phyloP scores from a whole-genome alignment of 2,797 vertebrate genomes.

The Alcedo quadribrachys region DNA sequence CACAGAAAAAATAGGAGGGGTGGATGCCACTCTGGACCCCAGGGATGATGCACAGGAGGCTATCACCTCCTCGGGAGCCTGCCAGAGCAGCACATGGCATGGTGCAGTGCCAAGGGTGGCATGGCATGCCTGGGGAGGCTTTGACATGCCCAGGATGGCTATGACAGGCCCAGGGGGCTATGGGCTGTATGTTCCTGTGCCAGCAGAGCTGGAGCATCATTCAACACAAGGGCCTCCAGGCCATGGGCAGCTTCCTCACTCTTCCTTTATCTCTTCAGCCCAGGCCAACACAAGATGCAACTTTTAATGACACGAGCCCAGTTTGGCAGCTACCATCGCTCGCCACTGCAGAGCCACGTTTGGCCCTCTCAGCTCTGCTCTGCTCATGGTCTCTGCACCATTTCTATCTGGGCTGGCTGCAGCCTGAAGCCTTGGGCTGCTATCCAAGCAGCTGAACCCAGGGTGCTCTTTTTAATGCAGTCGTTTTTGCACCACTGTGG shows the following conservation, averaged over 20 bases:
- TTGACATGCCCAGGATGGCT: rapidly evolving
- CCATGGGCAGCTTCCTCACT: neutral
- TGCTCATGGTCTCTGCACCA: neutral
- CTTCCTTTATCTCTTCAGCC: neutral
- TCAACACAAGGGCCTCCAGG: neutral
- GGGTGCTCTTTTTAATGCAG: neutral
- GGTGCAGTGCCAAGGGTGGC: rapidly evolving
- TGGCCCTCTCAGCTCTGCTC: neutral
- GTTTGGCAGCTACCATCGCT: neutral
- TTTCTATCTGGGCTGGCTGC: neutral
- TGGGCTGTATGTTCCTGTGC: neutral
- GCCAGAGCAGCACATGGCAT: rapidly evolving
- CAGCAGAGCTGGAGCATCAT: neutral
- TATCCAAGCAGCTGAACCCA: neutral
- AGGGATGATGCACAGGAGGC: neutral
- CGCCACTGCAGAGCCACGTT: rapidly evolving
- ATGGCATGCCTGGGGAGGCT: neutral
- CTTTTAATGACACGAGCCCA: neutral
- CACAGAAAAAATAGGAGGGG: neutral
- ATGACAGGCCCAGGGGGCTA: neutral
- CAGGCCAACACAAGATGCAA: neutral
- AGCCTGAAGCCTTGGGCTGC: neutral
- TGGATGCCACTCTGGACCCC: neutral
- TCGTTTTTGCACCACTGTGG: neutral
- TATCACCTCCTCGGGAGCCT: neutral